Percentiles rank a stretch among this genome's conserved stretches.
Evolutionary conservation across 2,113 vertebrate genomes (phyloP).

Genomic region (Pongo pygmaeus): DNA sequence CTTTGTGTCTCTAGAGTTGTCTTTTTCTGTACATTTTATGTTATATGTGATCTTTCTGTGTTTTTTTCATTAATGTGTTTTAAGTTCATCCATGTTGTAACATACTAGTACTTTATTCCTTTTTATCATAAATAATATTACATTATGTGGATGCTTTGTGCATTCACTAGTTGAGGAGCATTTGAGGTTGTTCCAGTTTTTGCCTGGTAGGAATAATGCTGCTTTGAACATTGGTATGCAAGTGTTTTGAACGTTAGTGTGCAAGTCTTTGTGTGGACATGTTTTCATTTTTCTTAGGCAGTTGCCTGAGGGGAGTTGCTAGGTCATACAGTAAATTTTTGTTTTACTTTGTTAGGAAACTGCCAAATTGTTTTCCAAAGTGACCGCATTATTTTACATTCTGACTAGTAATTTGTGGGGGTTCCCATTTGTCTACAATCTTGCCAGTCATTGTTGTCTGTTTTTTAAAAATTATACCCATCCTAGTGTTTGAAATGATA

Average conservation of each 20-base stretch:
- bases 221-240: not conserved
- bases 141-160: not conserved
- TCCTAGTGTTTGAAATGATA: not conserved
- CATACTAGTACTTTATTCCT: not conserved
- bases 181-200: not conserved
- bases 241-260: not conserved
- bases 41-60: not conserved
- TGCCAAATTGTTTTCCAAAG: not conserved
- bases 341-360: not conserved
- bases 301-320: not conserved
- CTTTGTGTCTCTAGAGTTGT: not conserved
- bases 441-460: not conserved
- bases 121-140: not conserved
- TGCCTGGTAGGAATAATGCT: not conserved
- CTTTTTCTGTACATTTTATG: not conserved
- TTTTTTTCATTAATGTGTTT: not conserved
- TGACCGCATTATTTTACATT: not conserved
- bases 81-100: not conserved
- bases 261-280: not conserved
- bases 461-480: no score
- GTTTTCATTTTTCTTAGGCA: not conserved
- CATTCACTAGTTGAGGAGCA: not conserved
- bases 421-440: not conserved
- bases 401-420: not conserved
- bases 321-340: not conserved